Percentiles rank a stretch among this genome's conserved stretches.
Evolutionary conservation across 2,797 vertebrate genomes (phyloP).

Genomic region (Sus cebifrons): DNA sequence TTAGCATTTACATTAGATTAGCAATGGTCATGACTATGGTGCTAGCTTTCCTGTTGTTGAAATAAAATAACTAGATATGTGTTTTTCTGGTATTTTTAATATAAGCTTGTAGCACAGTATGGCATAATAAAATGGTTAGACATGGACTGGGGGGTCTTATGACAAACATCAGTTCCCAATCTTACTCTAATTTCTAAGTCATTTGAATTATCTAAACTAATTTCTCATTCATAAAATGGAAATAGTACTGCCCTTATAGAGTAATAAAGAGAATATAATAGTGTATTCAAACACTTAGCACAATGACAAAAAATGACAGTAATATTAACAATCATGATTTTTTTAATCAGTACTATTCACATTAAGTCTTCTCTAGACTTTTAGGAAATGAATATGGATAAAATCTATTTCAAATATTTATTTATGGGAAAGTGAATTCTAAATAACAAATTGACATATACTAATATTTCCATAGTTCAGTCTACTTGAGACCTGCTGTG

Average conservation of each 20-base stretch:
- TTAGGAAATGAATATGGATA: neutral
- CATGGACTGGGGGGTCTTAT: neutral
- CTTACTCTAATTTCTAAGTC: neutral
- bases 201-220: conserved; percentile 16
- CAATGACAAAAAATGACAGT: neutral
- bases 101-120: neutral
- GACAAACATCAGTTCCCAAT: neutral
- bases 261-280: neutral
- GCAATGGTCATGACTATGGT: accelerated
- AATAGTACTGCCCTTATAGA: neutral
- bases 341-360: neutral
- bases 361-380: neutral
- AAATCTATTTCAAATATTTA: neutral
- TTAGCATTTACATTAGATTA: neutral
- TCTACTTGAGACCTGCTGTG: neutral
- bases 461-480: neutral
- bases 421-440: neutral
- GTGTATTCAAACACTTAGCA: neutral
- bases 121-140: neutral
- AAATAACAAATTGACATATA: neutral
- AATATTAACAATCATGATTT: neutral
- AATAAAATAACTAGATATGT: neutral
- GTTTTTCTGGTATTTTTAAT: neutral
- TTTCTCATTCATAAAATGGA: neutral
- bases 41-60: neutral